Conservation (phyloP, 1,140 invertebrate genomes). For the Drosophila repleta region DNA sequence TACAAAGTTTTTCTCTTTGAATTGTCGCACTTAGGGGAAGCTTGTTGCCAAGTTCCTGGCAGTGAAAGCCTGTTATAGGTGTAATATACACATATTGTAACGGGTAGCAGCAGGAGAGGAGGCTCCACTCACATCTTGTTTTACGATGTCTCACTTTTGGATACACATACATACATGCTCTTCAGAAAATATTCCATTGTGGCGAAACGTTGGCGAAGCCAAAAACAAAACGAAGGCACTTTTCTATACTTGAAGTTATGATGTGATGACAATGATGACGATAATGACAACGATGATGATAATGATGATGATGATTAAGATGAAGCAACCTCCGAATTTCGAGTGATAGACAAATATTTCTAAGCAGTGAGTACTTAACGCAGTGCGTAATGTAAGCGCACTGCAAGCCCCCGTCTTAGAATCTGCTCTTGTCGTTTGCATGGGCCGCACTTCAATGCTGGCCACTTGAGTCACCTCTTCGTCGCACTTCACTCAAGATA, state of each 20-base stretch:
- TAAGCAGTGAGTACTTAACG: constrained; percentile 29
- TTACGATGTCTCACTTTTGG: constrained; percentile 33
- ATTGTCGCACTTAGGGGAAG: too few relatives aligned
- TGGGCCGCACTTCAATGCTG: constrained; percentile 29
- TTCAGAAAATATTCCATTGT: constrained; percentile 17
- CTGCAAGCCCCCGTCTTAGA: constrained; percentile 26
- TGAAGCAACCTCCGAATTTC: constrained; percentile 36
- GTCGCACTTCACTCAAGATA: constrained; percentile 23
- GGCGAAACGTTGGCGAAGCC: constrained; percentile 1
- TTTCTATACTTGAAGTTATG: constrained; percentile 25
- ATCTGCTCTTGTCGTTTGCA: constrained; percentile 26
- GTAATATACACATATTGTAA: not conserved
- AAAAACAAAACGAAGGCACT: constrained; percentile 27
- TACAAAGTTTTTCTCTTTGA: too few relatives aligned
- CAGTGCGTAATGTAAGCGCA: constrained; percentile 32
- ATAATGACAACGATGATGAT: too few relatives aligned
- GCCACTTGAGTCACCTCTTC: constrained; percentile 25
- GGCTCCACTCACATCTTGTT: not conserved
- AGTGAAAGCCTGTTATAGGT: not conserved
- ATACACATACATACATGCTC: not conserved
- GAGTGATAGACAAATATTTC: constrained; percentile 47
- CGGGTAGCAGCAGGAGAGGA: not conserved
- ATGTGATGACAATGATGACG: constrained; percentile 7
- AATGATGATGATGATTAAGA: constrained; percentile 7
- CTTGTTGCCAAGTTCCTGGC: not conserved